Evolutionary conservation across 2,113 vertebrate species (phyloP).

Genomic region (Rostratula benghalensis): DNA sequence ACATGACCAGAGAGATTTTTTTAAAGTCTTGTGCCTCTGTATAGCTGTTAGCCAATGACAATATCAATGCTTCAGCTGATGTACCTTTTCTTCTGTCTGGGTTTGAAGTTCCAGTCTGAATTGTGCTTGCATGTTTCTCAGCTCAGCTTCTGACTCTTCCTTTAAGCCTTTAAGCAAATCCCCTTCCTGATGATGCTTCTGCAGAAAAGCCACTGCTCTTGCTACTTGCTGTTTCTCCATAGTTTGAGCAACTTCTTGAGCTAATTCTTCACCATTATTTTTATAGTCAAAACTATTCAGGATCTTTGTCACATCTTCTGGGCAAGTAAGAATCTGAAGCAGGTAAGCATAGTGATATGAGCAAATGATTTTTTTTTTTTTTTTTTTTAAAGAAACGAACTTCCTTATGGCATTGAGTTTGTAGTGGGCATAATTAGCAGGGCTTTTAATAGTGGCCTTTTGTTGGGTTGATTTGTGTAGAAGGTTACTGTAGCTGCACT

Average conservation of each 20-base stretch:
- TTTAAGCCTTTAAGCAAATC: background rate
- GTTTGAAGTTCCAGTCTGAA: conserved; percentile 19
- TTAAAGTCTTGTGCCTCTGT: background rate
- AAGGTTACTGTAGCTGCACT: background rate
- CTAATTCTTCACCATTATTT: background rate
- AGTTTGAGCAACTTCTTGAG: background rate
- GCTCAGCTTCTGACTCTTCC: background rate
- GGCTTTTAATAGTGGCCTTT: background rate
- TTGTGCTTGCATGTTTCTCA: background rate
- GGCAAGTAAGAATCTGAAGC: background rate
- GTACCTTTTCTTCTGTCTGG: conserved; percentile 47
- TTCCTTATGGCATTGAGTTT: background rate
- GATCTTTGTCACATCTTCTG: background rate
- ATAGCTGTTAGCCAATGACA: background rate
- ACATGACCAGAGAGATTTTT: background rate
- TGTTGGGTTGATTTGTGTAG: background rate
- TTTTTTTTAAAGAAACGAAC: background rate
- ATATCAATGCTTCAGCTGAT: background rate
- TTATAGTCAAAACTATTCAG: background rate
- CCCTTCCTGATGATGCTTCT: background rate
- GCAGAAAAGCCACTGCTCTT: conserved; percentile 12
- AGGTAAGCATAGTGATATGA: background rate
- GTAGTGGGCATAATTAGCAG: background rate
- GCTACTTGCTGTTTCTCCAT: background rate
- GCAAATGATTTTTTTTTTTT: background rate